phyloP scores from a whole-genome alignment of 2,113 vertebrate species.

The Channa maculata region DNA sequence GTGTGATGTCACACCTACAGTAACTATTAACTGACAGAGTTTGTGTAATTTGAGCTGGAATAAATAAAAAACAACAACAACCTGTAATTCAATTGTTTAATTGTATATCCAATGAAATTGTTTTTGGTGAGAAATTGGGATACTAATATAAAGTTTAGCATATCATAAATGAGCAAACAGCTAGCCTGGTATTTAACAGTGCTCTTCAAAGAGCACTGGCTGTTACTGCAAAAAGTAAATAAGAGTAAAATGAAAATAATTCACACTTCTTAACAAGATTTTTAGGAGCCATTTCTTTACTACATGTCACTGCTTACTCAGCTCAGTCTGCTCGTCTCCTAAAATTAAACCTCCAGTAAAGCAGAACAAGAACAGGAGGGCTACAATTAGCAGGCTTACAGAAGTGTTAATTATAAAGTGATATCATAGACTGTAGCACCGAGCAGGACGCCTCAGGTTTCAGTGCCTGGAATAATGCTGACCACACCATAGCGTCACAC shows the following conservation, averaged over 20 bases:
- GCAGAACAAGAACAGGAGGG: slow-evolving; percentile 35
- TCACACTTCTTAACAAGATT: not conserved
- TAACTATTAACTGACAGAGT: not conserved
- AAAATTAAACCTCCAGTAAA: slow-evolving; percentile 54
- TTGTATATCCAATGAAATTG: no score
- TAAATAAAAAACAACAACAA: not conserved
- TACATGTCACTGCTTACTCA: slow-evolving; percentile 39
- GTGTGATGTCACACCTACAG: slow-evolving; percentile 7
- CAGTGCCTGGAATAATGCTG: slow-evolving; percentile 60
- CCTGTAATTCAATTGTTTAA: no score
- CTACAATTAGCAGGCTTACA: slow-evolving; percentile 42
- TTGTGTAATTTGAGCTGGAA: not conserved
- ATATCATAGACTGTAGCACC: slow-evolving; percentile 15
- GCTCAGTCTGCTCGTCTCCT: slow-evolving; percentile 42
- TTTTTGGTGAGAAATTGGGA: no score
- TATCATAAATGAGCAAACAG: no score
- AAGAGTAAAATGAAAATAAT: not conserved
- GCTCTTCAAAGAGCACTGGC: no score
- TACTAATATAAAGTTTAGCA: no score
- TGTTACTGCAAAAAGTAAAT: not conserved
- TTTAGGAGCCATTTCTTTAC: not conserved
- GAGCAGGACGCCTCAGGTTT: slow-evolving; percentile 60
- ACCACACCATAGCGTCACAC: slow-evolving; percentile 39
- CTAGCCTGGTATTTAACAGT: no score
- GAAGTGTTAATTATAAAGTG: slow-evolving; percentile 20